Evolutionary conservation across 2,888 invertebrate species (phyloP).

Genomic region (Glaucopsyche alexis): DNA sequence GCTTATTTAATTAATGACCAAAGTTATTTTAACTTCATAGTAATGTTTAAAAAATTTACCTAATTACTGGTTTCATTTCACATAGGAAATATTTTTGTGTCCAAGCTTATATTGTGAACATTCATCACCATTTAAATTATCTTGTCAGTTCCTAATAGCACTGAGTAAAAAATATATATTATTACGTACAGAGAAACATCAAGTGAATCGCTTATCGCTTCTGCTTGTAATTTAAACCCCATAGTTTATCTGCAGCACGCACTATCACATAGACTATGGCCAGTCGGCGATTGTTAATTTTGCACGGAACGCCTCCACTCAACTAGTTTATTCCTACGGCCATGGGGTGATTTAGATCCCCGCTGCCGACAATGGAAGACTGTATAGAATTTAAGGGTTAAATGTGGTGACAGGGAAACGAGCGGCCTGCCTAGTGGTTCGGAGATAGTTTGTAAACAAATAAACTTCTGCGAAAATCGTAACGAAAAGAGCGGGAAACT

Average conservation of each 20-base stretch:
- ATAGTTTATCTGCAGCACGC: slow-evolving; percentile 48
- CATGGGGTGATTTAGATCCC: slow-evolving; percentile 52
- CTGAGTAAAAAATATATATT: too few relatives aligned
- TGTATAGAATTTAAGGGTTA: slow-evolving; percentile 48
- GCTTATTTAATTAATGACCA: too few relatives aligned
- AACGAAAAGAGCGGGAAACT: not conserved
- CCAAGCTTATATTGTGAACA: too few relatives aligned
- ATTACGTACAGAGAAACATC: too few relatives aligned
- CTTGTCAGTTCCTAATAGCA: too few relatives aligned
- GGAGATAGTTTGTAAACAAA: not conserved
- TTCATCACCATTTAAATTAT: too few relatives aligned
- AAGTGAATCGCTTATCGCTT: slow-evolving; percentile 29
- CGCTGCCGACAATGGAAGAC: slow-evolving; percentile 47
- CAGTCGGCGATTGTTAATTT: slow-evolving; percentile 55
- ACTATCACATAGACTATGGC: slow-evolving; percentile 49
- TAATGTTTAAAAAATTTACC: too few relatives aligned
- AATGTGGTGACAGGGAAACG: slow-evolving; percentile 37
- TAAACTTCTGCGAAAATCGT: not conserved
- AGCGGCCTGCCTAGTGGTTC: not conserved
- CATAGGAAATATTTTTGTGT: too few relatives aligned
- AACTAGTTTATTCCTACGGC: slow-evolving; percentile 58
- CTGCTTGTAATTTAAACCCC: slow-evolving; percentile 33
- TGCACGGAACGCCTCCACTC: slow-evolving; percentile 56
- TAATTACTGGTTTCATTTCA: too few relatives aligned
- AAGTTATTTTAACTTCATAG: too few relatives aligned